phyloP scores from a whole-genome alignment of 2,797 vertebrate species.

The Cottoperca gobio region DNA sequence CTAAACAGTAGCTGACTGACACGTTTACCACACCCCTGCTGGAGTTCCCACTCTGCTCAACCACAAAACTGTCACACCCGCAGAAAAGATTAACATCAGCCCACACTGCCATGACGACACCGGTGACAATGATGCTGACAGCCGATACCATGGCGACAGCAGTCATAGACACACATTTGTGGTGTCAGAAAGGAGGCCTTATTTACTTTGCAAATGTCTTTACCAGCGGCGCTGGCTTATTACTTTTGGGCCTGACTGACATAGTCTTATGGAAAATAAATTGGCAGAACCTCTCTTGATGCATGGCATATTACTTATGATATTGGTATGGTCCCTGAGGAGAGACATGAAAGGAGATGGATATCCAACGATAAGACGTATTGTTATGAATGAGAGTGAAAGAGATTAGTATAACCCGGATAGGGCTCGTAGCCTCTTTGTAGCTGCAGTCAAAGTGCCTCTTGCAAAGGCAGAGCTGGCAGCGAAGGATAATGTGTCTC shows the following conservation, averaged over 20 bases:
- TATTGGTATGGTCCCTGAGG: conserved; percentile 52
- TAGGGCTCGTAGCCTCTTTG: conserved; percentile 47
- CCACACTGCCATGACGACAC: conserved; percentile 55
- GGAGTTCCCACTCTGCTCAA: conserved; percentile 39
- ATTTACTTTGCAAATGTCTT: conserved; percentile 77
- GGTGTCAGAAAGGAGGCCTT: conserved; percentile 55
- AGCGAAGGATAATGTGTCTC: conserved; percentile 62
- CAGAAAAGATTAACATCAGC: conserved; percentile 65
- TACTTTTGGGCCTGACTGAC: conserved; percentile 65
- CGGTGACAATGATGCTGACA: conserved; percentile 60
- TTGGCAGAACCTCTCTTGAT: conserved; percentile 58
- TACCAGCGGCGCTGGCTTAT: conserved; percentile 53
- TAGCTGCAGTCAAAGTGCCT: conserved; percentile 55
- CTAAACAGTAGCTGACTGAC: conserved; percentile 43
- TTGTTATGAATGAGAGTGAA: conserved; percentile 61
- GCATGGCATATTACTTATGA: conserved; percentile 57
- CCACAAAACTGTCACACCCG: conserved; percentile 53
- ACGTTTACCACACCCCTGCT: conserved; percentile 40
- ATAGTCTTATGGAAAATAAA: conserved; percentile 65
- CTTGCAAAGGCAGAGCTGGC: conserved; percentile 54
- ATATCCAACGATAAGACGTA: conserved; percentile 59
- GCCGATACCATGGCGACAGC: conserved; percentile 55
- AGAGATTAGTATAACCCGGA: conserved; percentile 48
- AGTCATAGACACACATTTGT: conserved; percentile 42
- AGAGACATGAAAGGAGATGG: conserved; percentile 65